Evolutionary conservation across 2,113 vertebrate species (phyloP), one percentile per base, ranked within the genome.

Genomic region (Tetrao urogallus): DNA sequence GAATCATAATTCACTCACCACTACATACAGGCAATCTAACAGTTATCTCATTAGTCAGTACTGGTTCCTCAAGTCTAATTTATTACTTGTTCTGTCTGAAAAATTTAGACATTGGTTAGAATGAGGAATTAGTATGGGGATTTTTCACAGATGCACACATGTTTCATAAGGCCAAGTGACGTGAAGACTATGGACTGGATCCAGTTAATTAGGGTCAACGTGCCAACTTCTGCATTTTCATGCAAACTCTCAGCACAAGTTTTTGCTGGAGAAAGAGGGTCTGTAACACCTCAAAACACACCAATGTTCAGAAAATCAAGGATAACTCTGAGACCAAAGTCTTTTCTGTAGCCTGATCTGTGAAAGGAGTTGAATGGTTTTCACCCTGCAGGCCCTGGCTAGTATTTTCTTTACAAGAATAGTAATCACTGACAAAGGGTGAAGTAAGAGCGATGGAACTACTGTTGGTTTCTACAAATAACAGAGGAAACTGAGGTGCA

Each of bases 1-100:
- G 89, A 83, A 91, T 92, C 82, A 76, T 76, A 95, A 94, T 58
- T 93, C 87, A 78, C 25, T 96, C 91, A 91, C 88, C 91, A 83
- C 45, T 38, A 64, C 78, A 34, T 42, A 86, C 42, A 90, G 9
- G 52, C 85, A 95, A 93, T 78, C 32, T 72, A 88, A 89, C 47
- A 24, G 73, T 93, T 92, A 95, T 93, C 92, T 90, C 0, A 0
- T 77, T 65, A 90, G 76, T 92, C 65, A 72, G 69, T 48, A 69
- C 47, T 42, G 16, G 30, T 58, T 93, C 57, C 45, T 65, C 65
- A 57, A 57, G 77, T 34, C 45, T 92, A 65, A 79, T 79, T 83
- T 94, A 90, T 83, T 92, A 76, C 78, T 86, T 30, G 2, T n/a
- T 77, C 84, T 90, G 36, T 86, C 86, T 86, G 66, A 91, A 92